Evolutionary conservation across 2,113 vertebrate species (phyloP).

Genomic region (Semicossyphus pulcher): DNA sequence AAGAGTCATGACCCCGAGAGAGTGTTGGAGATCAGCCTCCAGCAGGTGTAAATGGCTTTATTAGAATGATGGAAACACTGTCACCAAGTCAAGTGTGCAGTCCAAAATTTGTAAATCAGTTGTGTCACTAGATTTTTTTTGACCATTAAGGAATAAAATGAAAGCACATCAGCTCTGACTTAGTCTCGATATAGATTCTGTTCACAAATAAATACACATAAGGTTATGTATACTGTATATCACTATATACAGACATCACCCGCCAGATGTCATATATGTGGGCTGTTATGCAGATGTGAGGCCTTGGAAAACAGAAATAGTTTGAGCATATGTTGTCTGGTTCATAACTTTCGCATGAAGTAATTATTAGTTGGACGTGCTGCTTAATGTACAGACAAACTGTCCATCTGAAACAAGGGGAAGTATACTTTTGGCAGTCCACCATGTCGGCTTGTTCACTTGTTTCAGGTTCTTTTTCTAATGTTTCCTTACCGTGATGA

Average conservation of each 20-base stretch:
- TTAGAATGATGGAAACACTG: constrained; percentile 42
- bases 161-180: background rate
- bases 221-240: constrained; percentile 19
- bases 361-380: constrained; percentile 57
- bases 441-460: constrained; percentile 26
- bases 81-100: too few species aligned
- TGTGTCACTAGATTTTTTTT: background rate
- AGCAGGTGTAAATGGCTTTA: constrained; percentile 61
- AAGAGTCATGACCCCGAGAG: constrained; percentile 40
- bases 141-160: background rate
- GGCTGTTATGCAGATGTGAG: constrained; percentile 60
- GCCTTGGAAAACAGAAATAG: constrained; percentile 50
- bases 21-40: constrained; percentile 35
- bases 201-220: constrained; percentile 1
- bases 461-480: too few species aligned
- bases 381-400: constrained; percentile 56
- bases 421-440: background rate
- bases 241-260: constrained; percentile 34
- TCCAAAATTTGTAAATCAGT: too few species aligned
- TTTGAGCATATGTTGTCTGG: constrained; percentile 60
- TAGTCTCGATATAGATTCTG: background rate
- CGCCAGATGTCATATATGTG: constrained; percentile 21
- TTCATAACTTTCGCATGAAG: constrained; percentile 67
- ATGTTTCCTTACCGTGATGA: constrained; percentile 7
- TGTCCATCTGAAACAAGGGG: constrained; percentile 32